Evolutionary conservation across 2,113 vertebrate species (phyloP).

Genomic region (Grammatotria lemairii): DNA sequence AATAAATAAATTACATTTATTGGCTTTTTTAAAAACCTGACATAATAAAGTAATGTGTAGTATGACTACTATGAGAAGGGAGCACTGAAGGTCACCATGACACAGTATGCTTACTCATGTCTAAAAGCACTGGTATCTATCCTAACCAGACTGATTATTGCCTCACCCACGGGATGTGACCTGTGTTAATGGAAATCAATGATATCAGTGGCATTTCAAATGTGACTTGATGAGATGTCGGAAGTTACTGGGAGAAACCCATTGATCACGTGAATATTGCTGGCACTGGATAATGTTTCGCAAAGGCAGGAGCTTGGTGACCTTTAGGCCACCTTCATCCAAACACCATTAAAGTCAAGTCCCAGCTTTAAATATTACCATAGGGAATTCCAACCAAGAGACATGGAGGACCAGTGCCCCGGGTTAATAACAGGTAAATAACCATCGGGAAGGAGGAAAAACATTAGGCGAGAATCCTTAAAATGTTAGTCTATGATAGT

Average conservation of each 20-base stretch:
- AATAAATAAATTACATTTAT: neutral
- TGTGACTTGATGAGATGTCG: slow-evolving; percentile 60
- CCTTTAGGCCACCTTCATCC: neutral
- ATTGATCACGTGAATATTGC: slow-evolving; percentile 33
- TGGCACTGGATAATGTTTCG: neutral
- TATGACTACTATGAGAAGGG: neutral
- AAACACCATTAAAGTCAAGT: neutral
- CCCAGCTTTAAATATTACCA: neutral
- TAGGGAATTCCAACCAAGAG: neutral
- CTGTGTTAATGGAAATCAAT: slow-evolving; percentile 68
- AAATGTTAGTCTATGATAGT: slow-evolving; percentile 36
- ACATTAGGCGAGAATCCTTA: neutral
- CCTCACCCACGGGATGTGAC: neutral
- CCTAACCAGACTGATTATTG: neutral
- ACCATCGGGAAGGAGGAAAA: neutral
- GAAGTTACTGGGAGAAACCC: slow-evolving; percentile 46
- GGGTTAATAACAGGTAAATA: slow-evolving; percentile 7
- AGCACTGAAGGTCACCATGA: neutral
- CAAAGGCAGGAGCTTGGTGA: neutral
- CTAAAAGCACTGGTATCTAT: slow-evolving; percentile 13
- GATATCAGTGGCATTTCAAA: slow-evolving; percentile 63
- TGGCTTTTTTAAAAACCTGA: neutral
- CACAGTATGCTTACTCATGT: neutral
- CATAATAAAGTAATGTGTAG: neutral
- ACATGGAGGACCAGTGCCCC: neutral